Evolutionary conservation across 2,888 invertebrate species (phyloP), one percentile per base, ranked within the genome.

Genomic region (Drosophila birchii): DNA sequence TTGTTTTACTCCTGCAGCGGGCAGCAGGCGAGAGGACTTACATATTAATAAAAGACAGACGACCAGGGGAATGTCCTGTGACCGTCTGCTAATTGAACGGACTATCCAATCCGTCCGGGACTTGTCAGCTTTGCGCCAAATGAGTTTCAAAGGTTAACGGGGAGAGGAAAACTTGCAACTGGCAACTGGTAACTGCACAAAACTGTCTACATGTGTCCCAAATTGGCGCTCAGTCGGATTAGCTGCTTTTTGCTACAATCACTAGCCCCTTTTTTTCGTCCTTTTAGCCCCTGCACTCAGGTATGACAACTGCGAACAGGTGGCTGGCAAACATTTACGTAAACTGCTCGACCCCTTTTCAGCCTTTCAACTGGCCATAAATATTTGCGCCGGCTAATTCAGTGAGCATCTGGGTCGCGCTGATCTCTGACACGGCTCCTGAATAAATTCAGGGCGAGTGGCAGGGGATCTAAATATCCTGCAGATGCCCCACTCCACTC

Each of bases 221-320:
- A 80, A 81, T 83, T 80, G 79, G 78, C 81, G 78, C 76, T 80
- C 81, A 83, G 78, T 75, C 66, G 79, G 79, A 83, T 80, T 83
- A 80, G 84, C 78, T 68, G 68, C 66, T 80, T 78, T 75, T 75
- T 78, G 71, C 54, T 60, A 62, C 62, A 54, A 49, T 58, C 58
- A 53, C 51, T 23, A 55, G 51, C 61, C 55, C 58, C 16, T 53
- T 55, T 67, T 82, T 82, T 64, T 47, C 49, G 47, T 43, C 51
- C 49, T 36, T 43, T 59, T 61, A 53, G 36, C 23, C 20, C 36
- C 64, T 66, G 64, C 66, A 66, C n/a, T 64, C 45, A 41, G 20
- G 49, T 53, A 66, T 70, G 80, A 78, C 75, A 80, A 83, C 79
- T 80, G 79, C 57, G 78, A 80, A 80, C 84, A 80, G 79, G 84